Evolutionary conservation across 2,797 vertebrate species (phyloP), one percentile per base, ranked within the genome.

Genomic region (Etheostoma nigrum): DNA sequence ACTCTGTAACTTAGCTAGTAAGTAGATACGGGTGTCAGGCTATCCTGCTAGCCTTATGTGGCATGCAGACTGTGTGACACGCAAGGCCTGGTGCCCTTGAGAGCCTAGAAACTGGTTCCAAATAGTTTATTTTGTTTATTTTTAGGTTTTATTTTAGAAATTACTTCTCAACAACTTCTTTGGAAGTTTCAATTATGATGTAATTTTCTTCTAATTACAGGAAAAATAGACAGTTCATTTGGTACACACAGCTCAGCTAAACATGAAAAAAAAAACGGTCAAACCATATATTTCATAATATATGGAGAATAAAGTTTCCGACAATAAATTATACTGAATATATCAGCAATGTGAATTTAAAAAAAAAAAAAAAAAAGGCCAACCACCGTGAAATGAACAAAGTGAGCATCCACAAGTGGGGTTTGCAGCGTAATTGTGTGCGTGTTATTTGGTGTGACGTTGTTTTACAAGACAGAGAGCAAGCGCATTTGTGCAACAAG

Each of bases 1-100:
- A 61, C 78, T 63, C 40, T 60, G 77, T 68, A 78, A 86, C 67
- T 77, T 54, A 82, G 67, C 59, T 59, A 72, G 86, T 82, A 88
- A 86, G 49, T 47, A 44, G 64, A 76, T 86, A 79, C 14, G 52
- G 27, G 40, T 67, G 30, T 23, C 30, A 27, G 66, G 74, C 62
- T 71, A 21, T 71, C 52, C 81, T 69, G 49, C 64, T 45, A 71
- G 42, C 57, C 57, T 47, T 45, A 54, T 70, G 58, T 61, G 23
- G 30, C 19, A 75, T 54, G 55, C 73, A 76, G 40, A 30, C 67
- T 78, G 65, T 54, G 61, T 44, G 48, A 52, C 40, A 64, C 67
- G 63, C 6, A 4, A 45, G 6, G 25, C 44, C 11, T 3, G 7
- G 18, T 69, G 30, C 5, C n/a, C 33, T n/a, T 59, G 36, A 52